Conservation (phyloP, 2,113 vertebrate species). For the Serilophus lunatus region DNA sequence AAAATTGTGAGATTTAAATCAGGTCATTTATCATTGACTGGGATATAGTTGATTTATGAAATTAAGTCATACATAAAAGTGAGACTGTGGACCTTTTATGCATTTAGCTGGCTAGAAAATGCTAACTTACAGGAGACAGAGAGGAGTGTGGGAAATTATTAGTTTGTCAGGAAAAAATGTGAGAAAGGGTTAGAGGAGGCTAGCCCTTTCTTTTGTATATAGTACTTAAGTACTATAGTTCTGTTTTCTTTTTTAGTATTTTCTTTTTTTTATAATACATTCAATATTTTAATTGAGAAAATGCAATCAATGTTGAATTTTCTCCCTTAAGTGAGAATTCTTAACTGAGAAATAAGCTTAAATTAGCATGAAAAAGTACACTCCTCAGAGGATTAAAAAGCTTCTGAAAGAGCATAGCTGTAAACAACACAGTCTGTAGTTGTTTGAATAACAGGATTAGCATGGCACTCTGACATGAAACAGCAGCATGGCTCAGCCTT, state of each 20-base stretch:
- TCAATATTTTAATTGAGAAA: not conserved
- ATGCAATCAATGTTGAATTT: not conserved
- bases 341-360: not conserved
- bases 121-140: not conserved
- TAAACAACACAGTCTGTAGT: not conserved
- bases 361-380: not conserved
- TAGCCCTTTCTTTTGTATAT: too few relatives aligned
- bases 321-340: not conserved
- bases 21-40: not conserved
- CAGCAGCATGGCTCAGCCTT: not conserved
- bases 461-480: rapidly evolving
- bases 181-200: rapidly evolving
- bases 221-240: too few relatives aligned
- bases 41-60: not conserved
- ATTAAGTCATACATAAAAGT: not conserved
- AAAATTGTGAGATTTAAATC: not conserved
- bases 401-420: not conserved
- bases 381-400: not conserved
- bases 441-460: not conserved
- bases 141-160: not conserved
- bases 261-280: not conserved
- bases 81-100: not conserved
- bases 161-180: not conserved
- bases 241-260: too few relatives aligned
- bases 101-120: not conserved